phyloP scores from a whole-genome alignment of 2,113 vertebrate species.

The Scortum barcoo region DNA sequence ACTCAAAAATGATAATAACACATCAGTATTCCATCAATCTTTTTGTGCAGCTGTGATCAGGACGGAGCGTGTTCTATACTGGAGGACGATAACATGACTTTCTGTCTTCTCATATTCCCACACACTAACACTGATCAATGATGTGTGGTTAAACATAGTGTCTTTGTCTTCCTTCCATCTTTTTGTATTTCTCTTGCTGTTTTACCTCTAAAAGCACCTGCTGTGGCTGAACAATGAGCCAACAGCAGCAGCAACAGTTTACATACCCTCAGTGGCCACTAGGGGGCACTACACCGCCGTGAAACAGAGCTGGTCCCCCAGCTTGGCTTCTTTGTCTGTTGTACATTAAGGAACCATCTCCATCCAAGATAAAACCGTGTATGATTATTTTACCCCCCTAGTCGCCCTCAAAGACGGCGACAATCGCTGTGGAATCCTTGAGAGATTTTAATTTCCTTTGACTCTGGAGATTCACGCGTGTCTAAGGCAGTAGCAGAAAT shows the following conservation, averaged over 20 bases:
- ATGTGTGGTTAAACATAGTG: slow-evolving; percentile 21
- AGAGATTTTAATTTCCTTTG: slow-evolving; percentile 69
- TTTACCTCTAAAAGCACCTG: slow-evolving; percentile 35
- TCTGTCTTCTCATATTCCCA: not conserved
- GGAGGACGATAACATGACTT: not conserved
- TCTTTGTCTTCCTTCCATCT: slow-evolving; percentile 30
- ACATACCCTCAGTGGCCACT: slow-evolving; percentile 41
- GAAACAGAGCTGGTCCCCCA: slow-evolving; percentile 43
- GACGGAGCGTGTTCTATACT: not conserved
- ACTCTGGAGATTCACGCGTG: slow-evolving; percentile 49
- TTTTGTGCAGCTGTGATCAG: not conserved
- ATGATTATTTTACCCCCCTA: slow-evolving; percentile 68
- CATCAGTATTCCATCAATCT: not conserved
- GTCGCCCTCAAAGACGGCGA: slow-evolving; percentile 30
- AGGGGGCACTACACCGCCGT: slow-evolving; percentile 82
- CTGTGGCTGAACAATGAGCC: slow-evolving; percentile 69
- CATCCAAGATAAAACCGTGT: slow-evolving; percentile 69
- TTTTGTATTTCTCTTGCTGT: slow-evolving; percentile 15
- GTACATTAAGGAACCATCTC: slow-evolving; percentile 71
- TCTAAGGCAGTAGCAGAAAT: slow-evolving; percentile 56
- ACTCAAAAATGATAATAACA: not conserved
- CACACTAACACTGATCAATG: slow-evolving; percentile 7
- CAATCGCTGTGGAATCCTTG: slow-evolving; percentile 46
- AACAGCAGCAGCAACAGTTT: not conserved
- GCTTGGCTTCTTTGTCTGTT: slow-evolving; percentile 81